These are phyloP conservation scores for Phaethon lepturus DNA, from an alignment of 2,113 vertebrate genomes.

Conservation along the genomic window DNA sequence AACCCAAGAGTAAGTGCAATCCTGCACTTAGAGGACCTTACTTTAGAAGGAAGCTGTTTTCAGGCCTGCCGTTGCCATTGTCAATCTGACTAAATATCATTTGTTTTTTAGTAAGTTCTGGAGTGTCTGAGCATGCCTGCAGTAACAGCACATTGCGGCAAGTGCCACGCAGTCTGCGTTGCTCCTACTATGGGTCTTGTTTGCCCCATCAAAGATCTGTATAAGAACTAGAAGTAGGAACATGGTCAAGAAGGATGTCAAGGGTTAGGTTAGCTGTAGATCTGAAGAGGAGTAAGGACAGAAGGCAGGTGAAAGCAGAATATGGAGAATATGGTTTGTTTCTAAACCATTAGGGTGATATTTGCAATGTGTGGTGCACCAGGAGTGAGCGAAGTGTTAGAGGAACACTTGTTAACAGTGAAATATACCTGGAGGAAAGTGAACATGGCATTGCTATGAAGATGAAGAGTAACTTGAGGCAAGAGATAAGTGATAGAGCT, in stretches of 20 bases:
- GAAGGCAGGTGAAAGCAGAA: not conserved
- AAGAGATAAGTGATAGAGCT: not conserved
- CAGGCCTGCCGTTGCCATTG: not conserved
- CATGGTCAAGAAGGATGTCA: not conserved
- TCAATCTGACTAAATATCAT: not conserved
- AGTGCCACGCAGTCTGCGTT: not conserved
- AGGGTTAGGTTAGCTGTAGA: not conserved
- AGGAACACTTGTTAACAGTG: not conserved
- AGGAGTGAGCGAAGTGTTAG: not conserved
- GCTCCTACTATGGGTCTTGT: not conserved
- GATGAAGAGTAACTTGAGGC: not conserved
- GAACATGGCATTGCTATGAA: not conserved
- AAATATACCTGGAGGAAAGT: not conserved
- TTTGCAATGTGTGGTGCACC: not conserved
- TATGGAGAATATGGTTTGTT: not conserved
- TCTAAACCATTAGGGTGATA: not conserved
- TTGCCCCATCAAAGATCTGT: not conserved
- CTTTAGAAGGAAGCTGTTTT: not conserved
- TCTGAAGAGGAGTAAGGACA: not conserved
- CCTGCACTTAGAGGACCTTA: not conserved
- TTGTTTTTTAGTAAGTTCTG: not conserved
- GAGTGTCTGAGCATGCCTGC: not conserved
- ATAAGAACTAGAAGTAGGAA: not conserved
- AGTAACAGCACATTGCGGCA: not conserved
- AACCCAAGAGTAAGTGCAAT: not conserved